Conservation (phyloP, 2,113 vertebrate genomes). For the Mystacornis crossleyi region DNA sequence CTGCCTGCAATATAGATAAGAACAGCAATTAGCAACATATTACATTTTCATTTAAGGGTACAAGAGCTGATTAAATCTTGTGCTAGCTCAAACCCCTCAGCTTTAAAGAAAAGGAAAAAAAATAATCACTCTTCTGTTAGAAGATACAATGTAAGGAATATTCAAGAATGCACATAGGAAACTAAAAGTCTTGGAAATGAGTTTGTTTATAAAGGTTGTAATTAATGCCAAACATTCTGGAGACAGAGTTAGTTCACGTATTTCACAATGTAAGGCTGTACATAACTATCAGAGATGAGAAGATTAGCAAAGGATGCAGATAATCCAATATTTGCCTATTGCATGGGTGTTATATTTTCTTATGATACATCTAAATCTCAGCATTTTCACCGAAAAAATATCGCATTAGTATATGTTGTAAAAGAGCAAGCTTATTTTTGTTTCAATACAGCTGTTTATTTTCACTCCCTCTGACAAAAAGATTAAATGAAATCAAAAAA, state of each 20-base stretch:
- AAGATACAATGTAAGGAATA: neutral
- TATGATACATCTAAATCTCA: neutral
- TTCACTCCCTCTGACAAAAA: neutral
- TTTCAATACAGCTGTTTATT: neutral
- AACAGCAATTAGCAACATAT: neutral
- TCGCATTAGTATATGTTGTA: neutral
- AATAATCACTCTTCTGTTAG: neutral
- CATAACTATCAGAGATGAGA: neutral
- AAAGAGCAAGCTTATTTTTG: neutral
- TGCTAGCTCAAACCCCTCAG: neutral
- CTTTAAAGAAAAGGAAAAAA: neutral
- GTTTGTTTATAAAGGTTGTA: neutral
- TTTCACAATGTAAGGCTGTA: neutral
- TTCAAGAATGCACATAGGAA: neutral
- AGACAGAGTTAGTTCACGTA: neutral
- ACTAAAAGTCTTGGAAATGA: neutral
- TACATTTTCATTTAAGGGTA: neutral
- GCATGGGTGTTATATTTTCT: neutral
- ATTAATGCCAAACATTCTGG: neutral
- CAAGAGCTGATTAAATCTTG: neutral
- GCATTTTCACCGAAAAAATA: neutral
- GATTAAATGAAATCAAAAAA: neutral
- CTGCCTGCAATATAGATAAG: conserved; percentile 76
- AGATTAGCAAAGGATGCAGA: neutral
- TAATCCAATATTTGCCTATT: neutral